Evolutionary conservation across 2,797 vertebrate genomes (phyloP), one percentile per base, ranked within the genome.

Genomic region (Anableps anableps): DNA sequence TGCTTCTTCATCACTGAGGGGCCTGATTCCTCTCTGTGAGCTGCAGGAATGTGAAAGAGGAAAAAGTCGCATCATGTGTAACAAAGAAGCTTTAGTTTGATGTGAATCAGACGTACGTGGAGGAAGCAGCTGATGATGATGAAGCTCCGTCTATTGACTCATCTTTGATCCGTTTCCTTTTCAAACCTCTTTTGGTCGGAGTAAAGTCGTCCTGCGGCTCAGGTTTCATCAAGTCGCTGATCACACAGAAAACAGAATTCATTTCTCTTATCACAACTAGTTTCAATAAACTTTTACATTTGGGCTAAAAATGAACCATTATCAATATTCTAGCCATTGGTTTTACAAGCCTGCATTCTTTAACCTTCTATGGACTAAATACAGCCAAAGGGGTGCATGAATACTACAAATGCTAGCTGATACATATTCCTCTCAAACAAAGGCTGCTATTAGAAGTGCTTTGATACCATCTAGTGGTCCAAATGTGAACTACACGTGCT

Each of bases 161-260:
- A 29, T 93, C 92, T 76, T 94, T 92, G 3, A 88, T 36, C 72
- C 90, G 85, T 87, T 94, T 95, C 77, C 94, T 90, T 87, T 94
- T 96, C 83, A 86, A 53, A 26, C 92, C 91, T 78, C 77, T 94
- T 83, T 90, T 92, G 81, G 91, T 89, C 34, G 29, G n/a, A 14
- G 81, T 80, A 29, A 95, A 96, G 81, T 95, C 94, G 23, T 92
- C 89, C 36, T 89, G 80, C 23, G 58, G 72, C n/a, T 95, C 91
- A 62, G 84, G 72, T 83, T 95, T 95, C 29, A 91, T 45, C 0
- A 38, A 73, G 31, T 72, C 45, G 26, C 94, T 93, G 80, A 72
- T 26, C 77, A 4, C 71, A 74, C 72, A 75, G 80, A 76, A 51
- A 4, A 4, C 29, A 7, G 0, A 7, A 1, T 0, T 23, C 14